These are phyloP conservation scores for Chymomyza procnemis DNA, from an alignment of 2,888 invertebrate species.

Conservation along the genomic window DNA sequence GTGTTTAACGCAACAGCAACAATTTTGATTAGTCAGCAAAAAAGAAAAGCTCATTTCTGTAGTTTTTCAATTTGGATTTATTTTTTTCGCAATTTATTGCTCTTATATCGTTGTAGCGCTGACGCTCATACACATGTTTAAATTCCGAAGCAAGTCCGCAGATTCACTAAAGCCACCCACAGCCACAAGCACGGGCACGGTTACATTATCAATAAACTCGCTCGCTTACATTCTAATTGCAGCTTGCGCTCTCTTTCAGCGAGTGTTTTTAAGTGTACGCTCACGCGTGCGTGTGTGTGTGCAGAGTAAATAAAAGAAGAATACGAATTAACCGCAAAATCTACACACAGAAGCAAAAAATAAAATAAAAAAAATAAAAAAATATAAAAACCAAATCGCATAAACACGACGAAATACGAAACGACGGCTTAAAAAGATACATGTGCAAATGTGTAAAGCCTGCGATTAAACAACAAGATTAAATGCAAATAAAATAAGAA, in stretches of 20 bases:
- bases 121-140: neutral
- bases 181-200: conserved; percentile 11
- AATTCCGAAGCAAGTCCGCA: neutral
- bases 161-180: conserved; percentile 1
- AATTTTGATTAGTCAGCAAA: neutral
- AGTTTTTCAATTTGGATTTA: too few species aligned
- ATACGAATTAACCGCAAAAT: conserved; percentile 45
- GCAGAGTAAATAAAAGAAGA: conserved; percentile 34
- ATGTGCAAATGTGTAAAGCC: conserved; percentile 17
- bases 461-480: conserved; percentile 25
- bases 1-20: neutral
- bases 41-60: neutral
- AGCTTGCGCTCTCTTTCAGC: neutral
- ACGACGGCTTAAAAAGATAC: neutral
- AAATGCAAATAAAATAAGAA: conserved; percentile 4
- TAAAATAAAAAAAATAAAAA: conserved; percentile 49
- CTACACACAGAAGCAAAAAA: conserved; percentile 42
- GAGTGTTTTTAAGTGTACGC: conserved; percentile 11
- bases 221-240: conserved; percentile 13
- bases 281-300: conserved; percentile 18
- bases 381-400: conserved; percentile 26
- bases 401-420: conserved; percentile 8
- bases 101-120: neutral
- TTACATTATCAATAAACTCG: conserved; percentile 9
- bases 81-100: neutral